Evolutionary conservation across 2,113 vertebrate genomes (phyloP).

Genomic region (Hylia prasina): DNA sequence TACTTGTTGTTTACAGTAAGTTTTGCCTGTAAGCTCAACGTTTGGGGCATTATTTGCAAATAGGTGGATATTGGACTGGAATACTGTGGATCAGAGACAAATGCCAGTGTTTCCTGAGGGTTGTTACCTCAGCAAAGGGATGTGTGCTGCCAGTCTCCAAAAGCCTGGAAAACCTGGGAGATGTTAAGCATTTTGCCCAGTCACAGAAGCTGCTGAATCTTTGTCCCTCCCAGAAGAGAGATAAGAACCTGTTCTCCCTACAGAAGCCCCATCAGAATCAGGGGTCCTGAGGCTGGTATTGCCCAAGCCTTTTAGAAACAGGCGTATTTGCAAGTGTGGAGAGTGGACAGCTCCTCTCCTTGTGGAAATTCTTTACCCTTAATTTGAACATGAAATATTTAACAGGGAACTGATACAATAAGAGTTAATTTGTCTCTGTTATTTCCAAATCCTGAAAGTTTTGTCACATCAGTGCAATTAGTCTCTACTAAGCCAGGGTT

Average conservation of each 20-base stretch:
- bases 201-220: background rate
- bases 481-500: background rate
- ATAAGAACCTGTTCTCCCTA: background rate
- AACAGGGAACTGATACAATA: background rate
- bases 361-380: background rate
- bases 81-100: background rate
- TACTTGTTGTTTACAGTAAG: background rate
- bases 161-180: background rate
- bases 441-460: background rate
- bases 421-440: background rate
- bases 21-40: background rate
- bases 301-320: background rate
- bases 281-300: background rate
- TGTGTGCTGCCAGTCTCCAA: background rate
- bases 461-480: background rate
- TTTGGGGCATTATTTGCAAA: background rate
- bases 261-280: background rate
- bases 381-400: background rate
- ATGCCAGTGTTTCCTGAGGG: background rate
- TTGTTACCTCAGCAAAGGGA: background rate
- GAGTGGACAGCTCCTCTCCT: background rate
- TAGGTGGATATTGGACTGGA: background rate
- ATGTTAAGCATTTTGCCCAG: background rate
- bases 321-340: background rate
- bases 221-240: background rate